These are phyloP conservation scores for Astreopora myriophthalma DNA, from an alignment of 64 coral and sea anemone species.

Conservation along the genomic window DNA sequence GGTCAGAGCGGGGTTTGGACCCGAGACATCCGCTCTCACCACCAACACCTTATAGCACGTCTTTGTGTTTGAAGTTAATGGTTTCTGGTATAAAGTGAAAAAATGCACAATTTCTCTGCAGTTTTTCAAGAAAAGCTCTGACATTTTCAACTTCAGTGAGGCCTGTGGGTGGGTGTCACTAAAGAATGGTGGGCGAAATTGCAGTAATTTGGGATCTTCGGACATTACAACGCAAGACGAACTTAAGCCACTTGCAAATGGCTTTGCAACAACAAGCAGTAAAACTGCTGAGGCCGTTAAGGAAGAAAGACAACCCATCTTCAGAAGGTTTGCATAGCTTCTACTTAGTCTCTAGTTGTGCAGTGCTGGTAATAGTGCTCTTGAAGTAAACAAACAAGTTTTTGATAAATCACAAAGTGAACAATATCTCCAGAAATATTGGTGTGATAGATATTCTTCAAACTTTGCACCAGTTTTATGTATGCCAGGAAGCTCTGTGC, in stretches of 20 bases:
- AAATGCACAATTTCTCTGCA: slow-evolving; percentile 9
- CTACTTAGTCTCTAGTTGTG: background rate
- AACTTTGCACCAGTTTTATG: too few species aligned
- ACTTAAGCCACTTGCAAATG: background rate
- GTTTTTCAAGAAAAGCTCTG: slow-evolving; percentile 82
- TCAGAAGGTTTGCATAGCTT: background rate
- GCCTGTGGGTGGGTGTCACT: slow-evolving; percentile 50
- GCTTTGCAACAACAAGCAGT: background rate
- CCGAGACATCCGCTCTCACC: too few species aligned
- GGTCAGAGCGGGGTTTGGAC: too few species aligned
- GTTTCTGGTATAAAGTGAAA: background rate
- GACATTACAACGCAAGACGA: background rate
- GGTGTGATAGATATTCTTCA: too few species aligned
- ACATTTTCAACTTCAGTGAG: slow-evolving; percentile 58
- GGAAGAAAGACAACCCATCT: background rate
- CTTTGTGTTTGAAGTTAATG: too few species aligned
- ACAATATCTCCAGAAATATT: too few species aligned
- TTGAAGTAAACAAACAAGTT: too few species aligned
- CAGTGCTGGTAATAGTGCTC: too few species aligned
- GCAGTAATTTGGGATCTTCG: background rate
- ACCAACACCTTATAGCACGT: too few species aligned
- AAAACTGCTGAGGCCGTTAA: background rate
- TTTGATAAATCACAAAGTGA: too few species aligned
- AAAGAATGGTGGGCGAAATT: background rate
- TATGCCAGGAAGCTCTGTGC: too few species aligned